Conservation (phyloP, 2,888 invertebrate genomes). For the Megamerina dolium region DNA sequence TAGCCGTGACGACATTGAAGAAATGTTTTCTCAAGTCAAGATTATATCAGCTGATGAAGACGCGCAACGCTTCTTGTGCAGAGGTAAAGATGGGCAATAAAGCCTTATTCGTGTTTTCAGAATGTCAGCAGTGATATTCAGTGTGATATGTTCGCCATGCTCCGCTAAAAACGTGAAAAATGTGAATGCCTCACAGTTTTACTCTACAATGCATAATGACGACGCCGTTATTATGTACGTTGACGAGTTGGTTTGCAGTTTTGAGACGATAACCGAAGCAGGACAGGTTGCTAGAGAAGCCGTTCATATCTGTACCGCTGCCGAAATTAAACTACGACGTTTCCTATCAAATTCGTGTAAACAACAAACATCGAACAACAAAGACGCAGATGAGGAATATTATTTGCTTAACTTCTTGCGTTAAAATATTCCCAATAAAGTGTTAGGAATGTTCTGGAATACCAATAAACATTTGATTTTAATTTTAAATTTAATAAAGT, state of each 20-base stretch:
- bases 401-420: conserved; percentile 16
- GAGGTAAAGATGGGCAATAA: background rate
- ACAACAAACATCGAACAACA: background rate
- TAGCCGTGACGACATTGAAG: too few relatives aligned
- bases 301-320: too few relatives aligned
- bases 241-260: background rate
- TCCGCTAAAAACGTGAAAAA: conserved; percentile 22
- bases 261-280: background rate
- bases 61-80: too few relatives aligned
- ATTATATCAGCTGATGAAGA: too few relatives aligned
- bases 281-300: too few relatives aligned
- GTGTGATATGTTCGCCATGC: conserved; percentile 23
- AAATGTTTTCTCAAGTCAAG: too few relatives aligned
- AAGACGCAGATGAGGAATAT: too few relatives aligned
- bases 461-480: conserved; percentile 18
- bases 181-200: background rate
- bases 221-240: background rate
- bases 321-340: background rate
- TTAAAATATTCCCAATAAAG: conserved; percentile 19
- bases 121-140: conserved; percentile 15
- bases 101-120: background rate
- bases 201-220: background rate
- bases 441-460: conserved; percentile 13
- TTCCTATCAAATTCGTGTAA: background rate
- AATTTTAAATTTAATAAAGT: conserved; percentile 15